These are phyloP conservation scores for Hipposideros armiger DNA, from an alignment of 2,113 vertebrate genomes.

Conservation along the genomic window DNA sequence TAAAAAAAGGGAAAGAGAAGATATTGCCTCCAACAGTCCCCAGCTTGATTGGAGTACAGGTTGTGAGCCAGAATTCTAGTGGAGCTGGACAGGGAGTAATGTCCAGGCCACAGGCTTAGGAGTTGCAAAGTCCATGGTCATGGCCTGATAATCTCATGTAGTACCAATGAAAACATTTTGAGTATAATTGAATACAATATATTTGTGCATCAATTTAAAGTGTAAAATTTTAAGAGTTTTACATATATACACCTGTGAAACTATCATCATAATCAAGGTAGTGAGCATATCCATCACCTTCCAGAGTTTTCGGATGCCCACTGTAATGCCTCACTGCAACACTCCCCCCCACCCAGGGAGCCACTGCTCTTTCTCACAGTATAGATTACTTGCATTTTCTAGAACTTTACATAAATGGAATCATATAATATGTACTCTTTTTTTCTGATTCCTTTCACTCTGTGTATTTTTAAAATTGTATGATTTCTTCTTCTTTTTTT, in stretches of 20 bases:
- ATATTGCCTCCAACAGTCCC: neutral
- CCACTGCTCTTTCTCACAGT: neutral
- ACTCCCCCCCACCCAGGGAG: rapidly evolving
- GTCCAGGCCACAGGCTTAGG: neutral
- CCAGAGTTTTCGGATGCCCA: neutral
- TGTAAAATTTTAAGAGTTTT: neutral
- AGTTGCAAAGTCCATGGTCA: neutral
- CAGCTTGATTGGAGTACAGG: neutral
- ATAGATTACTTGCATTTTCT: neutral
- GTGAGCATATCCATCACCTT: neutral
- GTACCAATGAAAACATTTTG: neutral
- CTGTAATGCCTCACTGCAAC: neutral
- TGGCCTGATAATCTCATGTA: neutral
- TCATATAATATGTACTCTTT: neutral
- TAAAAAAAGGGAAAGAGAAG: neutral
- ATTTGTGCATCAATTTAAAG: neutral
- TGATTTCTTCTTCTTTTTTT: too few species aligned
- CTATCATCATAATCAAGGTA: neutral
- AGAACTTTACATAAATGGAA: neutral
- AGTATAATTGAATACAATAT: neutral
- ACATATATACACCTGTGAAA: neutral
- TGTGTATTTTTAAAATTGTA: neutral
- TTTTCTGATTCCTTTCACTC: neutral
- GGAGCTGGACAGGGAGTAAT: neutral
- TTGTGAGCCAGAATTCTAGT: rapidly evolving